A percentile compares a stretch with the other conserved stretches of the same genome.
Conservation (phyloP, 2,113 vertebrate species). For the Nothobranchius furzeri region DNA sequence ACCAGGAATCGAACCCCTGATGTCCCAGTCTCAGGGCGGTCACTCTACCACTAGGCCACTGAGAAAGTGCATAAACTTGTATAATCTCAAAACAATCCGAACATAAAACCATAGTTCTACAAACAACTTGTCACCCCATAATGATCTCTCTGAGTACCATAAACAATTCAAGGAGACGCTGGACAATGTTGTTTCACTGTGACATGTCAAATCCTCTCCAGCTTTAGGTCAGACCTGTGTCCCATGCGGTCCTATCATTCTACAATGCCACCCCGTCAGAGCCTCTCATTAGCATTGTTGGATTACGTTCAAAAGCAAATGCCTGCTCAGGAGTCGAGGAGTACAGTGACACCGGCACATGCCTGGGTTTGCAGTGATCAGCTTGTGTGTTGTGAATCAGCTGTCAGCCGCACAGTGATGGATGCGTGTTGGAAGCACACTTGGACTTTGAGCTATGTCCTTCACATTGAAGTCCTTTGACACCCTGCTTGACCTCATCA, state of each 20-base stretch:
- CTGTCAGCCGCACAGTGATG: conserved; percentile 69
- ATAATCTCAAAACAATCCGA: conserved; percentile 22
- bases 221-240: conserved; percentile 33
- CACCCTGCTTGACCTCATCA: conserved; percentile 53
- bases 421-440: conserved; percentile 76
- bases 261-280: conserved; percentile 31
- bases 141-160: conserved; percentile 25
- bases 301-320: conserved; percentile 66
- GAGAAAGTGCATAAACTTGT: not conserved
- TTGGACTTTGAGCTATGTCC: conserved; percentile 77
- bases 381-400: conserved; percentile 47
- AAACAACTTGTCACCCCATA: conserved; percentile 23
- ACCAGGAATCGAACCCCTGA: too few relatives aligned
- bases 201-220: conserved; percentile 47
- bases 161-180: conserved; percentile 32
- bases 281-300: conserved; percentile 72
- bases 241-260: conserved; percentile 25
- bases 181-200: conserved; percentile 41
- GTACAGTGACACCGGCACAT: conserved; percentile 45
- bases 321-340: conserved; percentile 51
- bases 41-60: too few relatives aligned
- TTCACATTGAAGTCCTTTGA: conserved; percentile 68
- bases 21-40: too few relatives aligned
- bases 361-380: conserved; percentile 13
- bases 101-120: conserved; percentile 18